phyloP scores from a whole-genome alignment of 2,113 vertebrate genomes.

The Labrus mixtus region DNA sequence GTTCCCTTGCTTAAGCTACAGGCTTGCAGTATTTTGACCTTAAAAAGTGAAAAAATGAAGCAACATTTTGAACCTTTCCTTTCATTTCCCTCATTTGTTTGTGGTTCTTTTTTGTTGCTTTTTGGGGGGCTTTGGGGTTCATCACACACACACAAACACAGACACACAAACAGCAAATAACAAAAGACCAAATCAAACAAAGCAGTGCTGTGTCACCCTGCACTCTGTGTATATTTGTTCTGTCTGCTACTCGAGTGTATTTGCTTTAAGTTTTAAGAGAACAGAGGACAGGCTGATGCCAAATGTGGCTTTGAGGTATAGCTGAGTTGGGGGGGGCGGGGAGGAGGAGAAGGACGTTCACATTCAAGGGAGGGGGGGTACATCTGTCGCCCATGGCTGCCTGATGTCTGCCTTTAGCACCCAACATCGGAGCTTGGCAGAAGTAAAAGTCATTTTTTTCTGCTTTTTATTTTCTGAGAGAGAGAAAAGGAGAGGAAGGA shows the following conservation, averaged over 20 bases:
- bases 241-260: slow-evolving; percentile 42
- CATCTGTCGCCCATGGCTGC: slow-evolving; percentile 44
- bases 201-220: slow-evolving; percentile 28
- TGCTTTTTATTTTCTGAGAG: slow-evolving; percentile 48
- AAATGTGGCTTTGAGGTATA: slow-evolving; percentile 61
- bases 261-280: slow-evolving; percentile 57
- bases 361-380: neutral
- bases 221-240: slow-evolving; percentile 47
- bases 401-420: slow-evolving; percentile 52
- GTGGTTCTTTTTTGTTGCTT: slow-evolving; percentile 13
- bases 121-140: neutral
- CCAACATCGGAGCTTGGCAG: slow-evolving; percentile 11
- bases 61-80: too few relatives aligned
- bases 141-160: slow-evolving; percentile 15
- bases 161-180: slow-evolving; percentile 44
- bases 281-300: slow-evolving; percentile 59
- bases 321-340: slow-evolving; percentile 32
- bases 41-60: too few relatives aligned
- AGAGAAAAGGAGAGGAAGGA: slow-evolving; percentile 36
- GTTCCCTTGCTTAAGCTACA: too few relatives aligned
- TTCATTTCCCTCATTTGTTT: neutral
- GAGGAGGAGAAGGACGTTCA: slow-evolving; percentile 18
- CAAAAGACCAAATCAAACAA: slow-evolving; percentile 53
- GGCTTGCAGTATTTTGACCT: too few relatives aligned
- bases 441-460: slow-evolving; percentile 6